Evolutionary conservation across 1,140 invertebrate genomes (phyloP).

Genomic region (Nephila pilipes): DNA sequence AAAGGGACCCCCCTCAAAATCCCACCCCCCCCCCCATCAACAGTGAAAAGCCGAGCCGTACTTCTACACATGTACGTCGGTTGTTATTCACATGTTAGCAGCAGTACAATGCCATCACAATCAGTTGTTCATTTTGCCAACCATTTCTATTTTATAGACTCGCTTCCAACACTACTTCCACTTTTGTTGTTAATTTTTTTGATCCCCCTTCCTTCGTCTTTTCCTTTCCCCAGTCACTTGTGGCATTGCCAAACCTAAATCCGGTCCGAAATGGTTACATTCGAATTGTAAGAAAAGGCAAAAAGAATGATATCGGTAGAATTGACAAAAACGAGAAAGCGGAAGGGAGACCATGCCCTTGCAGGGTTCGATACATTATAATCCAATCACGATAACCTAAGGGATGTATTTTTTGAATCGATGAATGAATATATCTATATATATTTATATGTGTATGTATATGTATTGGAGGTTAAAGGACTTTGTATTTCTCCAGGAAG

Average conservation of each 20-base stretch:
- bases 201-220: neutral
- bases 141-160: conserved; percentile 72
- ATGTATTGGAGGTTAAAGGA: conserved; percentile 64
- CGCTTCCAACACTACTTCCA: conserved; percentile 44
- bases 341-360: conserved; percentile 38
- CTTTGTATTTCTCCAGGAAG: neutral
- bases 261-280: conserved; percentile 71
- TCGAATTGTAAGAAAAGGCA: conserved; percentile 63
- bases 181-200: conserved; percentile 69
- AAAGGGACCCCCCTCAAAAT: neutral
- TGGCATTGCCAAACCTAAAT: conserved; percentile 71
- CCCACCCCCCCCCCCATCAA: neutral
- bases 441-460: conserved; percentile 29
- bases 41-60: conserved; percentile 31
- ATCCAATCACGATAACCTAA: conserved; percentile 64
- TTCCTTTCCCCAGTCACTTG: neutral
- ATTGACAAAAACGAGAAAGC: conserved; percentile 22
- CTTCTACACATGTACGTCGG: conserved; percentile 67
- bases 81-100: conserved; percentile 75
- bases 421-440: conserved; percentile 31
- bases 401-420: conserved; percentile 48
- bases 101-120: conserved; percentile 61
- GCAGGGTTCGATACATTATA: conserved; percentile 58
- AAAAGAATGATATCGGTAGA: conserved; percentile 37
- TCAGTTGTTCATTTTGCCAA: conserved; percentile 73